These are phyloP conservation scores for Drosophila percnosoma DNA, from an alignment of 2,888 invertebrate genomes.

Conservation along the genomic window DNA sequence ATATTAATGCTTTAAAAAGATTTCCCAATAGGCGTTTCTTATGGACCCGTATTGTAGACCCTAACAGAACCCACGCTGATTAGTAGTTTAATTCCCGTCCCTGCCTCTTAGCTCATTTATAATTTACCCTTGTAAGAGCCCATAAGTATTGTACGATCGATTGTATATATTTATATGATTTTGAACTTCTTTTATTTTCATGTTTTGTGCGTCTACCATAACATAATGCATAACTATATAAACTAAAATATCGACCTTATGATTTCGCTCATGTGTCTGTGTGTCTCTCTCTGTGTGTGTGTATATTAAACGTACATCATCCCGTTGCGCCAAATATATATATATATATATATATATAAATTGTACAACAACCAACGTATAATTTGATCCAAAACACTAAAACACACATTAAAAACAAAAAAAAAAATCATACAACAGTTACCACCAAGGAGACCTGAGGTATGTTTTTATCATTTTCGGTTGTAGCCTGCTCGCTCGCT, in stretches of 20 bases:
- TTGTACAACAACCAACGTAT: slow-evolving; percentile 54
- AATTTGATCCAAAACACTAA: slow-evolving; percentile 50
- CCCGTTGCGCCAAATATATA: slow-evolving; percentile 60
- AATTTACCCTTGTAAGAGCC: slow-evolving; percentile 39
- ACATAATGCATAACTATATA: slow-evolving; percentile 37
- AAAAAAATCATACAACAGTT: slow-evolving; percentile 86
- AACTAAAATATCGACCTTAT: slow-evolving; percentile 52
- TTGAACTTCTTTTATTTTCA: slow-evolving; percentile 66
- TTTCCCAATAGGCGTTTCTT: background rate
- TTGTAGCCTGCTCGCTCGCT: slow-evolving; percentile 69
- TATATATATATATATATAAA: slow-evolving; percentile 27
- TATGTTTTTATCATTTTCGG: slow-evolving; percentile 86
- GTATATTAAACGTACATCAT: slow-evolving; percentile 48
- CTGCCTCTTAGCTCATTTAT: slow-evolving; percentile 28
- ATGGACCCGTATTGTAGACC: slow-evolving; percentile 7
- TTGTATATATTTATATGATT: slow-evolving; percentile 56
- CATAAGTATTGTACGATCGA: slow-evolving; percentile 36
- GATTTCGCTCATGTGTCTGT: slow-evolving; percentile 58
- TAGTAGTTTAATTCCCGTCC: slow-evolving; percentile 18
- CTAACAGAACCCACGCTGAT: slow-evolving; percentile 10
- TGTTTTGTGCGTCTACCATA: slow-evolving; percentile 73
- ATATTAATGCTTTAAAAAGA: background rate
- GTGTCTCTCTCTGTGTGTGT: slow-evolving; percentile 23
- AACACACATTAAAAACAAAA: slow-evolving; percentile 41
- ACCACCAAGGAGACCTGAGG: slow-evolving; percentile 96